These are phyloP conservation scores for Drosophila santomea DNA, from an alignment of 1,140 invertebrate genomes.

Conservation along the genomic window DNA sequence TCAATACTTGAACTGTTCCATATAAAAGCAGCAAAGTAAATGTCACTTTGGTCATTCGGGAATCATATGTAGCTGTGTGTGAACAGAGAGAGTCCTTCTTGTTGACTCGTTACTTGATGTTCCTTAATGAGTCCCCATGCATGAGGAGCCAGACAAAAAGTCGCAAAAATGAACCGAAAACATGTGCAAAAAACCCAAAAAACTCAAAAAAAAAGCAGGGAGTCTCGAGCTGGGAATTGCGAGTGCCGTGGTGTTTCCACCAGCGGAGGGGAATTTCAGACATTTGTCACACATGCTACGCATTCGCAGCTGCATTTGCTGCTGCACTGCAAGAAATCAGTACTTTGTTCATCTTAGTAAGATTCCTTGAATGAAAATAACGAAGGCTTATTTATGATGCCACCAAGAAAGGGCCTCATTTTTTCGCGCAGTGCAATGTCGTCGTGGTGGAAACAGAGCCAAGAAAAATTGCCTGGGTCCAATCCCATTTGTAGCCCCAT, in stretches of 20 bases:
- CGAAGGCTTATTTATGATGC: neutral
- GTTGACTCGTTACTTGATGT: slow-evolving; percentile 39
- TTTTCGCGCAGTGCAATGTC: neutral
- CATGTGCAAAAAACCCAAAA: slow-evolving; percentile 17
- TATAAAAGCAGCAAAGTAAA: too few species aligned
- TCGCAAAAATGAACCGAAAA: neutral
- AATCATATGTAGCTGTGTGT: neutral
- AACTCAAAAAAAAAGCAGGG: neutral
- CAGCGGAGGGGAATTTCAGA: slow-evolving; percentile 44
- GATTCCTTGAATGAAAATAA: neutral
- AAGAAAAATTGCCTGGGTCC: slow-evolving; percentile 47
- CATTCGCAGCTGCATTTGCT: slow-evolving; percentile 32
- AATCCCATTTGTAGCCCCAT: slow-evolving; percentile 35
- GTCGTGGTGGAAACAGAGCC: slow-evolving; percentile 38
- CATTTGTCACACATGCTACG: slow-evolving; percentile 80
- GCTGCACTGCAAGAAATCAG: slow-evolving; percentile 8
- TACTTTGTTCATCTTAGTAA: neutral
- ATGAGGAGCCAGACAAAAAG: slow-evolving; percentile 7
- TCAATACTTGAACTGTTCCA: too few species aligned
- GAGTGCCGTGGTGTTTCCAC: slow-evolving; percentile 3
- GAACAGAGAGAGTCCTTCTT: slow-evolving; percentile 2
- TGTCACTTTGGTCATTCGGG: neutral
- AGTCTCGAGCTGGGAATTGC: slow-evolving; percentile 38
- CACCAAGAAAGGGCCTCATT: too few species aligned
- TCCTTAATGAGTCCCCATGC: slow-evolving; percentile 59